phyloP scores from a whole-genome alignment of 2,113 vertebrate species.

The Andinoacara biseriatus region DNA sequence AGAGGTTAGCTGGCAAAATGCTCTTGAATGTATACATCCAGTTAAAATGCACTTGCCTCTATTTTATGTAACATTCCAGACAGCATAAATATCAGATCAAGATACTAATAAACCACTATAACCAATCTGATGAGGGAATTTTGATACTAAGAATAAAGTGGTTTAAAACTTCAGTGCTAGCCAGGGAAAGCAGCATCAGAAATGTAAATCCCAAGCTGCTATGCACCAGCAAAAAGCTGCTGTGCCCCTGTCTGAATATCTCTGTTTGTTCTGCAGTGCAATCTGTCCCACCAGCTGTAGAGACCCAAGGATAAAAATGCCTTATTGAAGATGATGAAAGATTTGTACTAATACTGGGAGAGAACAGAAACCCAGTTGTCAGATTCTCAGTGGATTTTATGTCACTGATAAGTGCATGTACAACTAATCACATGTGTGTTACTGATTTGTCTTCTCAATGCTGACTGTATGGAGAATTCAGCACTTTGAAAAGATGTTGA shows the following conservation, averaged over 20 bases:
- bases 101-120: not conserved
- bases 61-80: not conserved
- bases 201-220: constrained; percentile 6
- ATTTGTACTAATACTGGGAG: constrained; percentile 7
- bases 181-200: not conserved
- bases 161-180: not conserved
- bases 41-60: not conserved
- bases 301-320: constrained; percentile 33
- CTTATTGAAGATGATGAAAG: constrained; percentile 19
- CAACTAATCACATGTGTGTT: not conserved
- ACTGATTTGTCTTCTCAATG: not conserved
- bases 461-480: not conserved
- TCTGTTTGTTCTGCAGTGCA: constrained; percentile 8
- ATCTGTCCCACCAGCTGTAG: constrained; percentile 31
- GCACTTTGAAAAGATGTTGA: not conserved
- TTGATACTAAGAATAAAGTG: not conserved
- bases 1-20: constrained; percentile 17
- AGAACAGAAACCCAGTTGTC: constrained; percentile 17
- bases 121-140: not conserved
- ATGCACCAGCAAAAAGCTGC: constrained; percentile 21
- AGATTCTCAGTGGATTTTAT: not conserved
- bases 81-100: not conserved
- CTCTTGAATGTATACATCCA: constrained; percentile 5
- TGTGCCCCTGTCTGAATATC: constrained; percentile 13
- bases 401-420: not conserved